These are phyloP conservation scores for cattle (Bos taurus) DNA, from an alignment of 2,113 vertebrate genomes.

Conservation along the genomic window ARS-UCD2.0 NC_037338.1:89673001-89673500, in stretches of 20 bases:
- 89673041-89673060: fast-evolving
- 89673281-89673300: background rate
- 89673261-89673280: background rate
- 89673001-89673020: background rate
- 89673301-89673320: background rate
- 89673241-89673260: background rate
- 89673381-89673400: background rate
- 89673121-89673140: background rate
- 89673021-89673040: background rate
- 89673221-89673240: background rate
- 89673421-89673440: background rate
- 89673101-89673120: background rate
- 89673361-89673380: background rate
- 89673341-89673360: background rate
- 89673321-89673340: background rate
- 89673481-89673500: background rate
- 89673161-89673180: background rate
- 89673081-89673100: background rate
- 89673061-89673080: too few relatives aligned
- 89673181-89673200: too few relatives aligned
- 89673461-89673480: background rate
- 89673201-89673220: background rate
- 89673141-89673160: too few relatives aligned
- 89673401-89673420: background rate
- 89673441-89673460: background rate